Conservation (phyloP, 1,140 invertebrate genomes). For the Radopholus similis region DNA sequence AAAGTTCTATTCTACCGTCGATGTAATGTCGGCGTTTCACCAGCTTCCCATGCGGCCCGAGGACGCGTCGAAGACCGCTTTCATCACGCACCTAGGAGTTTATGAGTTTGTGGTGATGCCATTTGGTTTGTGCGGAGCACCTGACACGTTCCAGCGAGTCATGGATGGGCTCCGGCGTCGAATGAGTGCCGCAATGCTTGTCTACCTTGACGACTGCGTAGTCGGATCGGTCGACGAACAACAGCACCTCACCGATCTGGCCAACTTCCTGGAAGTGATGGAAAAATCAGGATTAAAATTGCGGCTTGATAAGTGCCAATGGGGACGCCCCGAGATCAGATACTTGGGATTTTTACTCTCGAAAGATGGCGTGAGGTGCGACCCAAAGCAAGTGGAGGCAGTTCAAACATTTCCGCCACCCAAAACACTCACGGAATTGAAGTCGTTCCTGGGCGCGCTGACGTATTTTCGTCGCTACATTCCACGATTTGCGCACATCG, state of each 20-base stretch:
- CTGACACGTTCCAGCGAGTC: conserved; percentile 6
- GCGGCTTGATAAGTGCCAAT: conserved; percentile 19
- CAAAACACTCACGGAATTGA: conserved; percentile 21
- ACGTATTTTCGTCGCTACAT: conserved; percentile 9
- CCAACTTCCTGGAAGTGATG: conserved; percentile 3
- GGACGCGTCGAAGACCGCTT: conserved; percentile 20
- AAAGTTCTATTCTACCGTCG: conserved; percentile 2
- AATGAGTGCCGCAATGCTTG: conserved; percentile 14
- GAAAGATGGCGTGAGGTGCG: too few species aligned
- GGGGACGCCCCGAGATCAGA: too few species aligned
- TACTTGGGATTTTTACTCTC: too few species aligned
- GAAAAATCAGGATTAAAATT: conserved; percentile 8
- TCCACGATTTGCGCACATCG: background rate
- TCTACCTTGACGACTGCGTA: conserved; percentile 29
- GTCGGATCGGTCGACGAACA: conserved; percentile 6
- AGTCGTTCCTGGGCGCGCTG: conserved; percentile 1
- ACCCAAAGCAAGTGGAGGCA: conserved; percentile 14
- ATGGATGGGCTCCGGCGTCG: conserved; percentile 20
- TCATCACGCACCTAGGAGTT: background rate
- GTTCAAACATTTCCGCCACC: conserved; percentile 3
- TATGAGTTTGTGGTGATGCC: conserved; percentile 15
- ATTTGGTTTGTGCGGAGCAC: conserved; percentile 14
- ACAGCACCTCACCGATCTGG: conserved; percentile 10
- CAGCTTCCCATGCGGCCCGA: background rate
- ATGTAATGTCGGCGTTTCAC: conserved; percentile 14